Evolutionary conservation across 2,797 vertebrate genomes (phyloP).

Genomic region (Loris lydekkerianus): DNA sequence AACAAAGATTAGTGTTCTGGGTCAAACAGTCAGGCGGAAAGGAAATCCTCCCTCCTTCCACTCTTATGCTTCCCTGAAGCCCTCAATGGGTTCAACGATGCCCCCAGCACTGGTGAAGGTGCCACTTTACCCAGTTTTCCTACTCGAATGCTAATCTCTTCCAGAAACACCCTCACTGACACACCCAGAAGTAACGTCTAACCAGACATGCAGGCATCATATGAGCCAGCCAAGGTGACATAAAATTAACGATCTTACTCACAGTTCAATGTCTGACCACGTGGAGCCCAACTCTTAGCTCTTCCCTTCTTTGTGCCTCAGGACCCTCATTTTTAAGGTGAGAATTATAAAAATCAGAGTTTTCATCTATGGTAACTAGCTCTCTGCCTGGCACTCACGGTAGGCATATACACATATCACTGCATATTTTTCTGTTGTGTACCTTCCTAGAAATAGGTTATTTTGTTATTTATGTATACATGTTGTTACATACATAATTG

Average conservation of each 20-base stretch:
- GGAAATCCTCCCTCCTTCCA: not conserved
- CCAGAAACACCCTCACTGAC: not conserved
- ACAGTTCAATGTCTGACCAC: not conserved
- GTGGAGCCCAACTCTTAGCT: not conserved
- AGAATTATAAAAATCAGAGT: not conserved
- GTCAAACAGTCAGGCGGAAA: not conserved
- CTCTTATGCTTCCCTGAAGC: not conserved
- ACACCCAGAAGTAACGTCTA: not conserved
- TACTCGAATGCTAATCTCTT: not conserved
- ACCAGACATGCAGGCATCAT: not conserved
- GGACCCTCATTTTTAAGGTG: not conserved
- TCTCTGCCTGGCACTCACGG: not conserved
- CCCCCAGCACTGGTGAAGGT: not conserved
- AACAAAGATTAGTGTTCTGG: too few species aligned
- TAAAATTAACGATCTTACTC: not conserved
- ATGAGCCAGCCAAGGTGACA: not conserved
- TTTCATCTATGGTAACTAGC: too few species aligned
- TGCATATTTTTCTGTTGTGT: not conserved
- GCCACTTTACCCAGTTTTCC: not conserved
- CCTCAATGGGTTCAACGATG: not conserved
- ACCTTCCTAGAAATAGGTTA: not conserved
- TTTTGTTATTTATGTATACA: not conserved
- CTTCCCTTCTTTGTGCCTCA: not conserved
- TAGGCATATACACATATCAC: rapidly evolving
- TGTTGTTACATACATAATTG: not conserved